Percentiles rank a stretch among this genome's conserved stretches.
Conservation (phyloP, 1,140 invertebrate species). For the Frieseomelitta varia region DNA sequence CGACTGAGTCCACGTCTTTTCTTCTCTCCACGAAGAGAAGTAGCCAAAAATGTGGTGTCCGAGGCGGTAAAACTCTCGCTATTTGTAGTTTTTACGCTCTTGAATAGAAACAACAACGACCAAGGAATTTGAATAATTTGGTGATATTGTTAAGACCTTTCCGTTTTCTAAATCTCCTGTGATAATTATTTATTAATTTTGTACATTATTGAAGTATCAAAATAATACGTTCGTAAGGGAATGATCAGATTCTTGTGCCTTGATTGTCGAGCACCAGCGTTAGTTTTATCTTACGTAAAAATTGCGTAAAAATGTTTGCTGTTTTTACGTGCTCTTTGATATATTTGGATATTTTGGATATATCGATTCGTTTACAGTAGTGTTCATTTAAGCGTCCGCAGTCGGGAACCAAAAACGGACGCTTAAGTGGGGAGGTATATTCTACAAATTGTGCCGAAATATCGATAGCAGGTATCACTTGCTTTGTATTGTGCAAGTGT, state of each 20-base stretch:
- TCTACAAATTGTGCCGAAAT: no score
- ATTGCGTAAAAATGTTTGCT: not conserved
- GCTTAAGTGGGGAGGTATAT: no score
- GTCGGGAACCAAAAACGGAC: no score
- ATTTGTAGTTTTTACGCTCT: not conserved
- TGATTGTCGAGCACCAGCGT: no score
- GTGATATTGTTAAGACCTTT: no score
- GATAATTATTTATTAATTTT: not conserved
- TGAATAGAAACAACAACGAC: not conserved
- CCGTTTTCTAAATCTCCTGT: no score
- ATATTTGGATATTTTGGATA: not conserved
- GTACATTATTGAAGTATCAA: no score
- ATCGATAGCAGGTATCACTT: no score
- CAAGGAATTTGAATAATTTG: not conserved
- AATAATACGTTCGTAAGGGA: no score
- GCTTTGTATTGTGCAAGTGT: no score
- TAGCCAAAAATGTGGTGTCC: not conserved
- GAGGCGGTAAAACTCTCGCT: conserved; percentile 35
- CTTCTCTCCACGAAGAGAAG: not conserved
- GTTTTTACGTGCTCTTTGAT: not conserved
- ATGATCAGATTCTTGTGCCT: not conserved
- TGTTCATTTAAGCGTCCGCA: no score
- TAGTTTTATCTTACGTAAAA: not conserved
- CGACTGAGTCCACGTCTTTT: not conserved
- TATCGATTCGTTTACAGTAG: not conserved